Conservation (phyloP, 2,797 vertebrate species). For the Urosaurus nigricauda region DNA sequence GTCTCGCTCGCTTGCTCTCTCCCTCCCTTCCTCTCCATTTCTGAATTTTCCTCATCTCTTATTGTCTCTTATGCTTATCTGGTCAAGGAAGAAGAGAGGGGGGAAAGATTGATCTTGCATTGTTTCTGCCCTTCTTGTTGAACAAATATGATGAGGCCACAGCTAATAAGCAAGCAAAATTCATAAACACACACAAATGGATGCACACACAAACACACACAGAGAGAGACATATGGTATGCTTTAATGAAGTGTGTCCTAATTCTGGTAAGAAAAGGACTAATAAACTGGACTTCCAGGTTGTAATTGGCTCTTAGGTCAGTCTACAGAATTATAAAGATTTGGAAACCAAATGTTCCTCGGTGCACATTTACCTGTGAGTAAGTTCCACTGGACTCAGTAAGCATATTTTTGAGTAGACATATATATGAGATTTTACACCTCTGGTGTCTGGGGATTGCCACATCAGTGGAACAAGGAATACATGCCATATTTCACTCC, state of each 20-base stretch:
- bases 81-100: slow-evolving; percentile 82
- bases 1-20: slow-evolving; percentile 26
- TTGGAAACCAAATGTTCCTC: slow-evolving; percentile 12
- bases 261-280: slow-evolving; percentile 45
- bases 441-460: no score
- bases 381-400: not conserved
- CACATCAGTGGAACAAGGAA: no score
- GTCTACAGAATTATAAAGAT: slow-evolving; percentile 57
- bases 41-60: slow-evolving; percentile 50
- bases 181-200: not conserved
- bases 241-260: slow-evolving; percentile 66
- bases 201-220: not conserved
- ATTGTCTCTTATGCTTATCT: slow-evolving; percentile 86
- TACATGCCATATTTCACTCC: no score
- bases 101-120: slow-evolving; percentile 89
- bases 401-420: not conserved
- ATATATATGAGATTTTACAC: no score
- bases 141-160: slow-evolving; percentile 85
- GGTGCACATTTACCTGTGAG: not conserved
- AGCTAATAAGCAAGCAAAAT: slow-evolving; percentile 70
- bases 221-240: slow-evolving; percentile 52
- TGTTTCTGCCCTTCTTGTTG: slow-evolving; percentile 86
- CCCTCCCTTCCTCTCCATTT: slow-evolving; percentile 18
- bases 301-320: slow-evolving; percentile 47
- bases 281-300: slow-evolving; percentile 59